Evolutionary conservation across 2,888 invertebrate genomes (phyloP).

Genomic region (Germaria angustata): DNA sequence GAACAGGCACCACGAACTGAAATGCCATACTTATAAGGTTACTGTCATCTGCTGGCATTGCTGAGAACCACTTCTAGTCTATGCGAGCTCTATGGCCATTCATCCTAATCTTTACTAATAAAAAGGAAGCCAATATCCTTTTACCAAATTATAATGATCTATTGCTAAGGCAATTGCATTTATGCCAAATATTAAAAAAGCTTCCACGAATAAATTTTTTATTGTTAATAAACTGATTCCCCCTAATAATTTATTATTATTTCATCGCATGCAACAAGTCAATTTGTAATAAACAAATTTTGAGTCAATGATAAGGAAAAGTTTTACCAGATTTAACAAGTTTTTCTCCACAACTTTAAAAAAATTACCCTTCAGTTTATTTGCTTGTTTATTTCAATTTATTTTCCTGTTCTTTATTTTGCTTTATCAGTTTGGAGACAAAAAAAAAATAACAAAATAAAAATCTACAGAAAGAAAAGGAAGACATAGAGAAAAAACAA

Average conservation of each 20-base stretch:
- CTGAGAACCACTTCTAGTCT: no score
- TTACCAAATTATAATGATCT: no score
- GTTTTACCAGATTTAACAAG: constrained; percentile 39
- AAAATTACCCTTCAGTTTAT: constrained; percentile 58
- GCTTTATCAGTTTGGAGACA: constrained; percentile 47
- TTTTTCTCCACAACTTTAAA: constrained; percentile 29
- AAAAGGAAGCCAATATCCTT: no score
- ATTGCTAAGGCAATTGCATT: no score
- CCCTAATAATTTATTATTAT: constrained; percentile 27
- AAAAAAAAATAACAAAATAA: background rate
- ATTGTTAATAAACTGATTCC: no score
- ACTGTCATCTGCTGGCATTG: no score
- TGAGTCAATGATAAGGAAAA: constrained; percentile 39
- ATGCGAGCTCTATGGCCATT: no score
- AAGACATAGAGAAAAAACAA: background rate
- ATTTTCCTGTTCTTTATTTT: constrained; percentile 3
- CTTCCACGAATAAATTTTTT: no score
- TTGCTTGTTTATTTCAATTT: constrained; percentile 56
- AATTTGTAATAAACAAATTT: constrained; percentile 34
- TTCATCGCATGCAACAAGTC: constrained; percentile 48
- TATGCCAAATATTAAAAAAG: no score
- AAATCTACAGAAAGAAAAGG: background rate
- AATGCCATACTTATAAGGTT: no score
- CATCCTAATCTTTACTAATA: no score
- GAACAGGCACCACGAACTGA: no score